Conservation (phyloP, 2,888 invertebrate species). For the Liodrosophila aerea region DNA sequence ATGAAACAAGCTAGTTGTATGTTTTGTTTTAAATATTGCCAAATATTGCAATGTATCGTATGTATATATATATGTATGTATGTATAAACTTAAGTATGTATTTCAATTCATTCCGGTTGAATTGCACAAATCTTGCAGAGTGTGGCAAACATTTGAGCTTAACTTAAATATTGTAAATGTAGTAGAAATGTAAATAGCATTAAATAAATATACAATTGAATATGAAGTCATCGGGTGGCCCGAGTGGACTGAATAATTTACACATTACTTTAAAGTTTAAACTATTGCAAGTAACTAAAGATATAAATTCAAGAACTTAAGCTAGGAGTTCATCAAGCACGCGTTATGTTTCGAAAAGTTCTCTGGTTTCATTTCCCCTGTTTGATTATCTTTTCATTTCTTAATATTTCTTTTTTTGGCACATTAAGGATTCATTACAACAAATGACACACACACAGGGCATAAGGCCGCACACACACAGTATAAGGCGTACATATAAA, state of each 20-base stretch:
- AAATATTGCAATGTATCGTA: not conserved
- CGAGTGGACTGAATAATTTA: constrained; percentile 41
- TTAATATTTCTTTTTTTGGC: constrained; percentile 61
- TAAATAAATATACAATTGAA: constrained; percentile 68
- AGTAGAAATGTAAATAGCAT: constrained; percentile 63
- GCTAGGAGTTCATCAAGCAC: constrained; percentile 58
- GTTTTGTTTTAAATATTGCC: not conserved
- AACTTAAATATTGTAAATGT: constrained; percentile 39
- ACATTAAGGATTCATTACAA: constrained; percentile 71
- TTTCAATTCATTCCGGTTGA: constrained; percentile 28
- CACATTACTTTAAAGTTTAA: constrained; percentile 17
- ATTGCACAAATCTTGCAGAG: constrained; percentile 46
- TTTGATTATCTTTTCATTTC: constrained; percentile 10
- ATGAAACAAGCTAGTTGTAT: constrained; percentile 18
- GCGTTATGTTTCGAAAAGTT: constrained; percentile 46
- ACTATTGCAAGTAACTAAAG: constrained; percentile 25
- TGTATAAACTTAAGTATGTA: constrained; percentile 29
- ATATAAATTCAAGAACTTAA: constrained; percentile 56
- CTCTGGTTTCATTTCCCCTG: constrained; percentile 25
- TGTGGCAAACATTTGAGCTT: constrained; percentile 53
- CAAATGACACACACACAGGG: constrained; percentile 6
- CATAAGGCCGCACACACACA: not conserved
- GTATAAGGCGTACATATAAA: constrained; percentile 21
- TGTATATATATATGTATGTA: constrained; percentile 16
- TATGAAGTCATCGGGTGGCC: constrained; percentile 31